A percentile compares a stretch with the other conserved stretches of the same genome.
phyloP scores from a whole-genome alignment of 2,113 vertebrate genomes.

The Garra rufa region DNA sequence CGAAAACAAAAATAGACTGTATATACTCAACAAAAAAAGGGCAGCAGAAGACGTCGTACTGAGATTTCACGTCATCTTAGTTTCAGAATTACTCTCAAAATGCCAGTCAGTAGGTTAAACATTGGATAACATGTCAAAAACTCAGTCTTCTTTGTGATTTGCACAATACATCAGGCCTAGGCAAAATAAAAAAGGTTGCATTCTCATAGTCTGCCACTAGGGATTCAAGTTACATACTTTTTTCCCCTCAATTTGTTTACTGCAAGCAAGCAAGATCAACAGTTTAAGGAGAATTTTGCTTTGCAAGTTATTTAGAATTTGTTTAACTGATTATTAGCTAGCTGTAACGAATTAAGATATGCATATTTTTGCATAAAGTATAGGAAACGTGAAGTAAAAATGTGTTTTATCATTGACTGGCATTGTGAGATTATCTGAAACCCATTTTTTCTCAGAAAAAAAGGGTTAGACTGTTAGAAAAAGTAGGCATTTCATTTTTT shows the following conservation, averaged over 20 bases:
- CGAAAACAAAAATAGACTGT: constrained; percentile 7
- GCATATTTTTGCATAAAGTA: not conserved
- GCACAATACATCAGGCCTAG: too few species aligned
- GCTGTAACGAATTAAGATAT: not conserved
- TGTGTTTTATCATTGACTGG: constrained; percentile 43
- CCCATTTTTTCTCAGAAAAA: constrained; percentile 34
- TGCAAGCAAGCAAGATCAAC: too few species aligned
- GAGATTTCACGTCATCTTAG: not conserved
- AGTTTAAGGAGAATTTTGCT: not conserved
- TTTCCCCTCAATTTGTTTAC: too few species aligned
- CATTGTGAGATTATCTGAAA: constrained; percentile 51
- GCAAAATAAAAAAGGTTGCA: too few species aligned
- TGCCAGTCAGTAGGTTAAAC: constrained; percentile 54
- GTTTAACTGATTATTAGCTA: not conserved
- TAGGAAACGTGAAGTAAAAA: not conserved
- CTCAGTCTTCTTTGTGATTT: not conserved
- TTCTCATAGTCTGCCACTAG: not conserved
- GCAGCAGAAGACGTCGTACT: constrained; percentile 42
- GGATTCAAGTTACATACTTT: too few species aligned
- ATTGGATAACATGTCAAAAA: not conserved
- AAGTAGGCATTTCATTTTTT: constrained; percentile 58
- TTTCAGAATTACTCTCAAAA: constrained; percentile 47
- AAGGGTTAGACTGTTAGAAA: constrained; percentile 58
- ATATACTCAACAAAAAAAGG: too few species aligned
- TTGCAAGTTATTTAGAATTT: not conserved